Conservation (phyloP, 2,888 invertebrate species). For the Chalcis sispes region DNA sequence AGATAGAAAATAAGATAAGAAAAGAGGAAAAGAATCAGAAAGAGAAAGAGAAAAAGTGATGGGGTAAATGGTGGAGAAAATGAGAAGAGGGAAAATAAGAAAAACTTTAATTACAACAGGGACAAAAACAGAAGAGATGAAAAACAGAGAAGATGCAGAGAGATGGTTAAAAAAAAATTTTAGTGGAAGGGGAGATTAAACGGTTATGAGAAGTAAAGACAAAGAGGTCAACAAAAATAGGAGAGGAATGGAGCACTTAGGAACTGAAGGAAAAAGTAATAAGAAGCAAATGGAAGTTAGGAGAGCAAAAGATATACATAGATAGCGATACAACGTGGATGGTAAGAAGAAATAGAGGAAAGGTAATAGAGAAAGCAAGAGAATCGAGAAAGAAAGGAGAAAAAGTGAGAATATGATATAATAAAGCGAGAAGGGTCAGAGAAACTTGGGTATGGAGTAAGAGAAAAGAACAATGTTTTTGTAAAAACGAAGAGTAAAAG, state of each 20-base stretch:
- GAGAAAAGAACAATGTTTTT: slow-evolving; percentile 7
- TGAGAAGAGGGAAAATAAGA: too few species aligned
- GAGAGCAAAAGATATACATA: slow-evolving; percentile 11
- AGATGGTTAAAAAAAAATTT: too few species aligned
- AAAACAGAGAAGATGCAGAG: slow-evolving; percentile 25
- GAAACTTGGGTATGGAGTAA: slow-evolving; percentile 21
- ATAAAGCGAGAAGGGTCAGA: background rate
- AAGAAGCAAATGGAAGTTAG: slow-evolving; percentile 14
- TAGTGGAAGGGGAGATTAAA: too few species aligned
- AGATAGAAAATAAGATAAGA: too few species aligned
- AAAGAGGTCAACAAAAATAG: too few species aligned
- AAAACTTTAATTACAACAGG: too few species aligned
- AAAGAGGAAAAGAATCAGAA: slow-evolving; percentile 6
- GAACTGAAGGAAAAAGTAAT: slow-evolving; percentile 25
- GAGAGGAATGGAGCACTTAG: too few species aligned
- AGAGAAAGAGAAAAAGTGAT: slow-evolving; percentile 28
- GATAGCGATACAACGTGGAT: slow-evolving; percentile 34
- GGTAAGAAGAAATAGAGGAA: slow-evolving; percentile 19
- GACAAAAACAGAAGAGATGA: slow-evolving; percentile 33
- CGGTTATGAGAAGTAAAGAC: too few species aligned
- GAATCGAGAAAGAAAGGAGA: slow-evolving; percentile 1
- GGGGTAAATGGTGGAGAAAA: slow-evolving; percentile 24
- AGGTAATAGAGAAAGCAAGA: slow-evolving; percentile 12
- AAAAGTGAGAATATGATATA: slow-evolving; percentile 11
- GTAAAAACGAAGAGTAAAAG: background rate